These are phyloP conservation scores for Notothenia coriiceps DNA, from an alignment of 2,113 vertebrate genomes.

Conservation along the genomic window DNA sequence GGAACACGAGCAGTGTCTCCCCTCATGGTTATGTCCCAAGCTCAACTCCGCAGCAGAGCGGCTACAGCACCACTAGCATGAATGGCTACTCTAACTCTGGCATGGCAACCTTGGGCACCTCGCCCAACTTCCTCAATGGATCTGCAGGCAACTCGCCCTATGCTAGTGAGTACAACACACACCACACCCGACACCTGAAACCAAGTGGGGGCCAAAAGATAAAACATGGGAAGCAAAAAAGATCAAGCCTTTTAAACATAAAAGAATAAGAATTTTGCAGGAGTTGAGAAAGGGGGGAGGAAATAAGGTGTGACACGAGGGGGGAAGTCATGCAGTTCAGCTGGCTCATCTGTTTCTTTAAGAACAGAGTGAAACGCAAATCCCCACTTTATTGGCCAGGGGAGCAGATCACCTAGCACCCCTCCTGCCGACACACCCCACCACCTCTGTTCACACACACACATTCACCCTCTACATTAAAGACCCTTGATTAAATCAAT, in stretches of 20 bases:
- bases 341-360: slow-evolving; percentile 82
- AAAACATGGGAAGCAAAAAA: not conserved
- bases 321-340: slow-evolving; percentile 66
- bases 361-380: slow-evolving; percentile 79
- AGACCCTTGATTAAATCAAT: slow-evolving; percentile 99
- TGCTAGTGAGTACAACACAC: slow-evolving; percentile 91
- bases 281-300: slow-evolving; percentile 8
- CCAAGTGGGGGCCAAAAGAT: not conserved
- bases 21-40: slow-evolving; percentile 97
- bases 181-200: slow-evolving; percentile 29
- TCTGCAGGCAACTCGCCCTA: slow-evolving; percentile 98
- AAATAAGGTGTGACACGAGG: slow-evolving; percentile 36
- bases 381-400: slow-evolving; percentile 75
- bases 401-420: slow-evolving; percentile 77
- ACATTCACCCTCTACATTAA: slow-evolving; percentile 95
- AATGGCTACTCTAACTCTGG: slow-evolving; percentile 95
- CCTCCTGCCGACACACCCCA: slow-evolving; percentile 55
- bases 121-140: slow-evolving; percentile 97
- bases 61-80: slow-evolving; percentile 97
- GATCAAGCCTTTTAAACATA: slow-evolving; percentile 5
- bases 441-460: slow-evolving; percentile 85
- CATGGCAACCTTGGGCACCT: slow-evolving; percentile 96
- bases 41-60: slow-evolving; percentile 96
- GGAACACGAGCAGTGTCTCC: slow-evolving; percentile 96
- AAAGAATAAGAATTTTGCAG: slow-evolving; percentile 9